phyloP scores from a whole-genome alignment of 1,140 invertebrate genomes.

The Drosophila sp. region DNA sequence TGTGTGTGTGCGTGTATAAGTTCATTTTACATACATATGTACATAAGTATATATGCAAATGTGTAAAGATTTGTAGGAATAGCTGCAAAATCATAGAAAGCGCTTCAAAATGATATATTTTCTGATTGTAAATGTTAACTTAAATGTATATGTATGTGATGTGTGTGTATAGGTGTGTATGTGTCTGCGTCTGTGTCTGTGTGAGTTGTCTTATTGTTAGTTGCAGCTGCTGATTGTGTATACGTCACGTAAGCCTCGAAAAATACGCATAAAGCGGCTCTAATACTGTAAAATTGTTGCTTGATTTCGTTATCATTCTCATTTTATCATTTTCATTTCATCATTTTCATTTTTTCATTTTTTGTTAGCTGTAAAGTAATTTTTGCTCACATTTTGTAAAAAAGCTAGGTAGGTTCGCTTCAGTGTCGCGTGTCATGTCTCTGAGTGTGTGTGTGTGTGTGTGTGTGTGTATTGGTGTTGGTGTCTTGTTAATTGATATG shows the following conservation, averaged over 20 bases:
- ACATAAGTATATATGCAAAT: conserved; percentile 53
- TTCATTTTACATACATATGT: conserved; percentile 43
- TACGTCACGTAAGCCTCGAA: conserved; percentile 78
- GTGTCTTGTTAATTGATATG: conserved; percentile 79
- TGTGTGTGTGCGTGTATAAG: conserved; percentile 17
- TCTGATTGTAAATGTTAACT: conserved; percentile 9
- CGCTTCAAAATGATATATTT: conserved; percentile 69
- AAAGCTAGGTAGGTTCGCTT: conserved; percentile 81
- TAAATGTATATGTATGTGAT: conserved; percentile 33
- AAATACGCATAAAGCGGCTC: conserved; percentile 80
- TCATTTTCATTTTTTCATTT: conserved; percentile 29
- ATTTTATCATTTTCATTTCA: conserved; percentile 4
- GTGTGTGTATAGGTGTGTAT: conserved; percentile 25
- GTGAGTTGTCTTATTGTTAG: conserved; percentile 41
- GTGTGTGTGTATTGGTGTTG: conserved; percentile 42
- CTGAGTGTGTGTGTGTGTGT: conserved; percentile 32
- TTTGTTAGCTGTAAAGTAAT: conserved; percentile 69
- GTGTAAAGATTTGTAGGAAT: conserved; percentile 39
- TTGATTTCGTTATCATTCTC: conserved; percentile 34
- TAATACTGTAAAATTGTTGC: conserved; percentile 82
- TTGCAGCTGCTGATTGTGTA: conserved; percentile 74
- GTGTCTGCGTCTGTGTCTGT: conserved; percentile 38
- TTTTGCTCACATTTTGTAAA: conserved; percentile 75
- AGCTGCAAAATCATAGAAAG: conserved; percentile 56
- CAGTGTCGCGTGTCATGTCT: conserved; percentile 58